Conservation (phyloP, 2,888 invertebrate genomes). For the Helicoverpa assulta region DNA sequence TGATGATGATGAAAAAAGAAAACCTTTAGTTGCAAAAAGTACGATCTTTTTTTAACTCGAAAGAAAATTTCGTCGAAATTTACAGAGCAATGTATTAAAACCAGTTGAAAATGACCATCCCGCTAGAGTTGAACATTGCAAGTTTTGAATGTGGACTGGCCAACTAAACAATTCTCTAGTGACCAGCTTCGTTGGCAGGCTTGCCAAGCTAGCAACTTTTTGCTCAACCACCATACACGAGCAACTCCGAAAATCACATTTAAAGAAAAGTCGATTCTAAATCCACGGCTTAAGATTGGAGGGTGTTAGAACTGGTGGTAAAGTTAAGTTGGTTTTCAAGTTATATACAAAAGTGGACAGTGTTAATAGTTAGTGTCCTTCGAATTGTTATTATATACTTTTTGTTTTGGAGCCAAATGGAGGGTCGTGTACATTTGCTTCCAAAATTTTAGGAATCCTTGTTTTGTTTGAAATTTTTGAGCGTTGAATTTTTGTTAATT, state of each 20-base stretch:
- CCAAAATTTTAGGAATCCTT: conserved; percentile 47
- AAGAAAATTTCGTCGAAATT: neutral
- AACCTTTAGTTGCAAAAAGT: neutral
- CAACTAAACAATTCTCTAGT: conserved; percentile 86
- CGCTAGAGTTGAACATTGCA: conserved; percentile 62
- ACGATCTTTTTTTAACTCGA: neutral
- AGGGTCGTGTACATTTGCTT: conserved; percentile 57
- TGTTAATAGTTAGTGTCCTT: conserved; percentile 83
- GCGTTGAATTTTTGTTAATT: conserved; percentile 53
- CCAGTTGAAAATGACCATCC: conserved; percentile 59
- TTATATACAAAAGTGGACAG: conserved; percentile 81
- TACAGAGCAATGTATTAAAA: conserved; percentile 63
- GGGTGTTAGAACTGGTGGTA: neutral
- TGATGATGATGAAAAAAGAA: neutral
- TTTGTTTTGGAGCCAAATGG: conserved; percentile 81
- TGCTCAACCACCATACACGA: conserved; percentile 51
- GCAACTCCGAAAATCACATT: conserved; percentile 12
- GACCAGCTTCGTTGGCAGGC: conserved; percentile 79
- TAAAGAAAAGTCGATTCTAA: conserved; percentile 37
- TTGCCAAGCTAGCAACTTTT: conserved; percentile 80
- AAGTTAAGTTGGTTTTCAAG: conserved; percentile 57
- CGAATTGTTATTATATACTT: conserved; percentile 80
- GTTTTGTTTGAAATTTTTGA: conserved; percentile 50
- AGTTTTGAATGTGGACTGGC: conserved; percentile 70
- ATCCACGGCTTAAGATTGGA: neutral